Evolutionary conservation across 2,113 vertebrate species (phyloP), one percentile per base, ranked within the genome.

Genomic region (Alligator sinensis): DNA sequence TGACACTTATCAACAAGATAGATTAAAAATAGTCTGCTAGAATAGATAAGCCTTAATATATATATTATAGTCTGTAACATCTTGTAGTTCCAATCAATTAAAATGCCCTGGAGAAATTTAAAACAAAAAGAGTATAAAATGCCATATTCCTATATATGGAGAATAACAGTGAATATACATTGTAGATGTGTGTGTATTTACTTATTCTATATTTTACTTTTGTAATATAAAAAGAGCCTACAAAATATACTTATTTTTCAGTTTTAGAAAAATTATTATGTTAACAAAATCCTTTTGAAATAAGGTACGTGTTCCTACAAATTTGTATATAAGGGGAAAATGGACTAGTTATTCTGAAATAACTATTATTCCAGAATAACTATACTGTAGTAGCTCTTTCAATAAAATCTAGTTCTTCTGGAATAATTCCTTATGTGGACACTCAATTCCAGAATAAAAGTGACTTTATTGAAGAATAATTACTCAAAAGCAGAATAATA

Each of bases 1-100:
- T 82, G 87, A 87, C 86, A 93, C 96, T 96, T 96, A 96, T 97
- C 93, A 97, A 16, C 83, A 68, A 87, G 92, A 58, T 28, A 91
- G 84, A 91, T 95, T 92, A 95, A 95, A 63, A 95, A 93, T 87
- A 93, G 83, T 82, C 72, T 90, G 82, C 25, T 76, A 92, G 79
- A 93, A 80, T 60, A 89, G 81, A 66, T 82, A 91, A 59, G 82
- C 79, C 84, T 85, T 70, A 83, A 64, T 88, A 93, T 0, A 0
- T 91, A 94, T 95, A 97, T 96, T 2, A 78, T 93, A 92, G 96
- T 91, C 91, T 95, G 47, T 88, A 84, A 82, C 92, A 92, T 93
- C 75, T 94, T 78, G 54, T 89, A 72, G 81, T 86, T 93, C 80
- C 95, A 15, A 86, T 90, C 86, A 77, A 25, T 80, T 54, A 77